Base-by-base conservation (phyloP, 2,797 vertebrate genomes). In the Enteromius fasciolatus region DNA sequence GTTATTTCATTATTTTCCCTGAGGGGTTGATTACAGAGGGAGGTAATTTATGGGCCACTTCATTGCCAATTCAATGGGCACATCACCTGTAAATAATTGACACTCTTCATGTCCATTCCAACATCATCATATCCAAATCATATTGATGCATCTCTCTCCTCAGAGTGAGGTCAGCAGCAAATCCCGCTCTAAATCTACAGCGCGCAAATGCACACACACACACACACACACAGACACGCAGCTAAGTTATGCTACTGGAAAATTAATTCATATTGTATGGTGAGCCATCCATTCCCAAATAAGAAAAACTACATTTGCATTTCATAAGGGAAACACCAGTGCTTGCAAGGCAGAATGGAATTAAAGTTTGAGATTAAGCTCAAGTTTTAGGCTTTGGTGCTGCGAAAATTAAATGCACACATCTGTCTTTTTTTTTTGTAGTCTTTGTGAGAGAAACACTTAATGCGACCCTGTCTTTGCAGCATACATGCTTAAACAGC, bases 51-150 rank as follows among this genome's bases (percentile, higher is more conserved):
- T 88, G 87, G 90, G 90, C 86, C 89, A 91, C 86, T 93, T 94
- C 93, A 93, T 92, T 91, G 91, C 86, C 92, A 89, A 94, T 94
- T 93, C 93, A 92, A 93, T 87, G 87, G 86, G 88, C 89, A 92
- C 91, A 93, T 94, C 93, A 93, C 93, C 93, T 93, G 93, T 94
- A 94, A 94, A 95, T 95, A 94, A 95, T 93, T 93, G 91, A 93
- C 93, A 91, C 84, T 91, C 92, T 93, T 92, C 91, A 91, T 93
- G 92, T 94, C 92, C 90, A 88, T 93, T 93, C 88, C 91, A 83
- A 93, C 92, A 91, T 92, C 92, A 94, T 94, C 89, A 93, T 93
- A 92, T 92, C 83, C 87, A 91, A 85, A 91, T 92, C 92, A 90
- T 90, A 90, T 88, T 92, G 92, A 92, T 93, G 91, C 90, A 90